These are phyloP conservation scores for Troides aeacus DNA, from an alignment of 2,888 invertebrate genomes.

Conservation along the genomic window DNA sequence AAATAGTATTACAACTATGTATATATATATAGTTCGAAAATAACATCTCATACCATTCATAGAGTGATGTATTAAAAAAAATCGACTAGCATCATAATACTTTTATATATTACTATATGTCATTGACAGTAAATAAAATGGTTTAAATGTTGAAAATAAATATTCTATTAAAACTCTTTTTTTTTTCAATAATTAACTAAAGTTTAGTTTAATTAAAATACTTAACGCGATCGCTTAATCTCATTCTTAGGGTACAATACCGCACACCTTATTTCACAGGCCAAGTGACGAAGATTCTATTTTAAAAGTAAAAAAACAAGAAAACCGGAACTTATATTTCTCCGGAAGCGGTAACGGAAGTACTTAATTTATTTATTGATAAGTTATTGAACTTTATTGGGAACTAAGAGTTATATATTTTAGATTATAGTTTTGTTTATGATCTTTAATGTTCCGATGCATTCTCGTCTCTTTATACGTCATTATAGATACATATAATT, in stretches of 20 bases:
- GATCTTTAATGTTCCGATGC: too few relatives aligned
- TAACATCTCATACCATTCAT: not conserved
- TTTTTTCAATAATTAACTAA: constrained; percentile 30
- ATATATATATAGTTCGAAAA: not conserved
- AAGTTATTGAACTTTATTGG: too few relatives aligned
- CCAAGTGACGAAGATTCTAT: constrained; percentile 69
- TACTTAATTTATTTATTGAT: too few relatives aligned
- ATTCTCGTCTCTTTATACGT: too few relatives aligned
- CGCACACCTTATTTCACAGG: constrained; percentile 57
- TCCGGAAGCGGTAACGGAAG: too few relatives aligned
- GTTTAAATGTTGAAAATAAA: constrained; percentile 23
- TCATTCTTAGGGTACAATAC: constrained; percentile 35
- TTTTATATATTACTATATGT: constrained; percentile 43
- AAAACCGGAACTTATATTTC: too few relatives aligned
- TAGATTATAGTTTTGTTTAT: too few relatives aligned
- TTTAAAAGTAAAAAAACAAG: constrained; percentile 48
- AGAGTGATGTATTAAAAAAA: constrained; percentile 44
- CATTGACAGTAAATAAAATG: constrained; percentile 28
- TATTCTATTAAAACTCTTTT: not conserved
- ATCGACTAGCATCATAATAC: constrained; percentile 77
- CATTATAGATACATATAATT: too few relatives aligned
- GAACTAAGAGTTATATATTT: too few relatives aligned
- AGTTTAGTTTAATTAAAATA: constrained; percentile 31
- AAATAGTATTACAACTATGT: not conserved
- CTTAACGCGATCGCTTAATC: constrained; percentile 12